Conservation (phyloP, 2,113 vertebrate species). For the Micromys minutus region DNA sequence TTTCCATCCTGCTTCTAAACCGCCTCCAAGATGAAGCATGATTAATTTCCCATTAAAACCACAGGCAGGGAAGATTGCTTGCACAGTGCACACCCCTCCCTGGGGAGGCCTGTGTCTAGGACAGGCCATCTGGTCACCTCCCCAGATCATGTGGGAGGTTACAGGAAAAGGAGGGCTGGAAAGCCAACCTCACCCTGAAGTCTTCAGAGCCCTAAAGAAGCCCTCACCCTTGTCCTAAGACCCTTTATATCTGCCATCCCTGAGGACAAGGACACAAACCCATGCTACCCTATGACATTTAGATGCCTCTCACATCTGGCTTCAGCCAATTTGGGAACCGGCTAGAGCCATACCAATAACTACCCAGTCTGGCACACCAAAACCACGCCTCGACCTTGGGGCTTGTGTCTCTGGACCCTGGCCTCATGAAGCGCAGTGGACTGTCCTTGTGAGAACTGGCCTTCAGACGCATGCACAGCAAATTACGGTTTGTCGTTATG, state of each 20-base stretch:
- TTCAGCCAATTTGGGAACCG: neutral
- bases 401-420: neutral
- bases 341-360: neutral
- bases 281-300: neutral
- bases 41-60: slow-evolving; percentile 62
- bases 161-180: neutral
- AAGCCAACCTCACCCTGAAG: neutral
- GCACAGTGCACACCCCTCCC: neutral
- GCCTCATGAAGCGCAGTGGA: neutral
- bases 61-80: neutral
- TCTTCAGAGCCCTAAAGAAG: neutral
- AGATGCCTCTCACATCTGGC: neutral
- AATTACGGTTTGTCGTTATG: accelerated
- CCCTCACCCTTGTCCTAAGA: neutral
- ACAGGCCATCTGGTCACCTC: slow-evolving; percentile 49
- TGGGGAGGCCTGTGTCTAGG: neutral
- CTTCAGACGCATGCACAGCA: accelerated
- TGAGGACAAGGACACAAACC: neutral
- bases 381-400: neutral
- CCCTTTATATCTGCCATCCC: neutral
- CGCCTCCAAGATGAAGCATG: slow-evolving; percentile 17
- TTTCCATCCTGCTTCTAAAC: slow-evolving; percentile 1
- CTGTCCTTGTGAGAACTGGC: neutral
- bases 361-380: accelerated
- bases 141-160: neutral